phyloP scores from a whole-genome alignment of 2,797 vertebrate genomes.

The Podargus strigoides region DNA sequence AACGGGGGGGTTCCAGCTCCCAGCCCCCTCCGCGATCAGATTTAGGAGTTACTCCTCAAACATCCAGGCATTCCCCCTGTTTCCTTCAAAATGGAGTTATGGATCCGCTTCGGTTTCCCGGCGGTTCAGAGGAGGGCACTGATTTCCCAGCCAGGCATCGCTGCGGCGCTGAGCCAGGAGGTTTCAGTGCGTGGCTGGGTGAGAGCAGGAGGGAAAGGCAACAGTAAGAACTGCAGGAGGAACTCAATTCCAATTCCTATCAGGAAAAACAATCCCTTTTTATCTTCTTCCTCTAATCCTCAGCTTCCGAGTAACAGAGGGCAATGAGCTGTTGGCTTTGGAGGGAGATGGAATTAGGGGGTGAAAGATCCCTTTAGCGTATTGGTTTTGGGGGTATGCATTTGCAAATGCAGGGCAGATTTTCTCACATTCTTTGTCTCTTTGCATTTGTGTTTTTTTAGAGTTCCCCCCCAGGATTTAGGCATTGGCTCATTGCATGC shows the following conservation, averaged over 20 bases:
- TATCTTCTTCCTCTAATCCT: background rate
- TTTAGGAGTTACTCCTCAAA: background rate
- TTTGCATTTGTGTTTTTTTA: background rate
- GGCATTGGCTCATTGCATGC: background rate
- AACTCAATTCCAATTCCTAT: rapidly evolving
- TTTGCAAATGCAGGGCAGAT: background rate
- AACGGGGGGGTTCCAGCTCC: background rate
- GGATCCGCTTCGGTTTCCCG: rapidly evolving
- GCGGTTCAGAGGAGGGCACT: rapidly evolving
- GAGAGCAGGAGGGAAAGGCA: rapidly evolving
- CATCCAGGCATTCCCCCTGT: background rate
- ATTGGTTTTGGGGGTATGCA: rapidly evolving
- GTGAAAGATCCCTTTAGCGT: background rate
- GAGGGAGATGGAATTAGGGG: background rate
- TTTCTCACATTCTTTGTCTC: background rate
- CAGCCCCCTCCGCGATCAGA: background rate
- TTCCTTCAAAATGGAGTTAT: rapidly evolving
- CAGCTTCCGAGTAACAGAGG: background rate
- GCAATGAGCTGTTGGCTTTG: background rate
- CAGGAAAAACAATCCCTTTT: background rate
- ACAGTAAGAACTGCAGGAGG: rapidly evolving
- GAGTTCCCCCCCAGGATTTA: background rate
- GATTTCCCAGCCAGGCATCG: rapidly evolving
- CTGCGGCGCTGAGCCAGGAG: rapidly evolving
- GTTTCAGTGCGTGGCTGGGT: rapidly evolving